Conservation (phyloP, 2,888 invertebrate species). For the Synergus itoensis region DNA sequence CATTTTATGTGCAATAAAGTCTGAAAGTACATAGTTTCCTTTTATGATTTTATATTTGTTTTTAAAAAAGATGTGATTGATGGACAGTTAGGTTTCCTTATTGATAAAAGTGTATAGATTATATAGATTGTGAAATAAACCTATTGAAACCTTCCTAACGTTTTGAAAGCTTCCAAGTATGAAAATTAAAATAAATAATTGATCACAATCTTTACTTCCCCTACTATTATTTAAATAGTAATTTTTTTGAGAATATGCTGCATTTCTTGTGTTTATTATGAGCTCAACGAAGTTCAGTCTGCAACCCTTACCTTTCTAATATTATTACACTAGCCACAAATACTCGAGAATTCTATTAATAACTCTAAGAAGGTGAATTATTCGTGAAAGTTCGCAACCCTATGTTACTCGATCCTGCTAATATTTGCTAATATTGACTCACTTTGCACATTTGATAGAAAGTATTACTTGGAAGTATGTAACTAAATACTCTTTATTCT, state of each 20-base stretch:
- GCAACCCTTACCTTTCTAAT: conserved; percentile 6
- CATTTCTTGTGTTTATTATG: neutral
- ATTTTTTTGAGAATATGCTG: neutral
- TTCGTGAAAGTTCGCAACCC: conserved; percentile 35
- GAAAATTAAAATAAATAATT: too few relatives aligned
- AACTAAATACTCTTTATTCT: conserved; percentile 47
- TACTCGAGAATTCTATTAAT: conserved; percentile 37
- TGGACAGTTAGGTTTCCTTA: neutral
- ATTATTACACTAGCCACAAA: conserved; percentile 27
- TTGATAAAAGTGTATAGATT: neutral
- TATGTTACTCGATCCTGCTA: conserved; percentile 42
- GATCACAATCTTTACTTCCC: too few relatives aligned
- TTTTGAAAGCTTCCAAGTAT: too few relatives aligned
- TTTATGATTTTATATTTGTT: neutral
- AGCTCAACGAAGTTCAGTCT: neutral
- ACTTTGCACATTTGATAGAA: conserved; percentile 43
- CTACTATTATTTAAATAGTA: neutral
- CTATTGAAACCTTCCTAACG: too few relatives aligned
- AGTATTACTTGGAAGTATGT: conserved; percentile 49
- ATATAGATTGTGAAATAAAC: neutral
- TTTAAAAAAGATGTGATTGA: neutral
- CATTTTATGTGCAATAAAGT: neutral
- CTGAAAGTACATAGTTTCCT: neutral
- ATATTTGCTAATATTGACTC: conserved; percentile 41
- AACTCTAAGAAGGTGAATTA: conserved; percentile 37